Base-by-base conservation (phyloP, 1,140 invertebrate species). In the Lethocerus indicus region DNA sequence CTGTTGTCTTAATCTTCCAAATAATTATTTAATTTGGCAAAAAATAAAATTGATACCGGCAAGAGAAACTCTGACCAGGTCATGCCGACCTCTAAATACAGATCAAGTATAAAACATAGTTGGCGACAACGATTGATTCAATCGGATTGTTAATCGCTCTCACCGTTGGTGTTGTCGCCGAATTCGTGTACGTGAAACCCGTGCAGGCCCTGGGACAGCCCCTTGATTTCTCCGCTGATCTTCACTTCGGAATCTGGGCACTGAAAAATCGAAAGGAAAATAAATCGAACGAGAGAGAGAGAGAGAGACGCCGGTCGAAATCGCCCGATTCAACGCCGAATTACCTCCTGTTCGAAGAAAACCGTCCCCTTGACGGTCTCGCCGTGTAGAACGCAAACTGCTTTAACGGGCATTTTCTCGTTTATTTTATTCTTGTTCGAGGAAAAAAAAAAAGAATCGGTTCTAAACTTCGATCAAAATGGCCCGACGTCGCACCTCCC, bases 161-260 rank as follows among this genome's bases (percentile, higher is more conserved):
- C 47, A 75, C 76, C 79, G 64, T 96, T 91, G 29, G 90, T 93
- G 54, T 89, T 87, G 63, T 98, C 93, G 1, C 94, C 95, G 64
- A 91, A 95, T 69, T 97, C 83, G 62, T 98, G 95, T 43, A 98
- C 76, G 64, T 98, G 95, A 68, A 98, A 98, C 25, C 95, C 92
- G 63, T 92, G 88, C 23, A 71, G 57, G 7, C 84, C 84, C 57
- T 75, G 65, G 12, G 69, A 61, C 27, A 90, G 63, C 5, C 84
- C 84, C 18, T 58, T 68, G 14, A 90, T 66, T 62, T 83, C 71
- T 12, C 86, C 87, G 20, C 70, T 76, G n/a, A 90, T 71, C 51
- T 69, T 70, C 2, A 84, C 78, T 24, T 44, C 27, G 13, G 53
- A 40, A 23, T 21, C 23, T 1, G 45, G 25, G 26, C 18, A 24